phyloP scores from a whole-genome alignment of 2,113 vertebrate species.

The Thryonomys swinderianus region DNA sequence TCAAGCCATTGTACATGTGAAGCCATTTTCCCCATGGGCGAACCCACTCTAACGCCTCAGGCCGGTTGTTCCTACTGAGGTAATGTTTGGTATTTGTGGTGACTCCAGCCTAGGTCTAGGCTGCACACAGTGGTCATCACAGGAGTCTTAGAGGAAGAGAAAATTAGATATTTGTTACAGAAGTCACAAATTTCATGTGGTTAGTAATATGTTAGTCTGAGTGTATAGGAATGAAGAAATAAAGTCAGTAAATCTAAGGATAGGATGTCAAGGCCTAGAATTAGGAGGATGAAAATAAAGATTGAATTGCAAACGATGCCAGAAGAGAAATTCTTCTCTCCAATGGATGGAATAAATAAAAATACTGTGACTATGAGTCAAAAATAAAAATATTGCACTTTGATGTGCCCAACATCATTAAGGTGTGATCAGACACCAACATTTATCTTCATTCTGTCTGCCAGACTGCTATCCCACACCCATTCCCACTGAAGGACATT shows the following conservation, averaged over 20 bases:
- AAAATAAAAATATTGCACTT: neutral
- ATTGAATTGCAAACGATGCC: neutral
- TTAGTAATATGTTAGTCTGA: neutral
- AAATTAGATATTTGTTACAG: neutral
- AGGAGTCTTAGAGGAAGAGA: neutral
- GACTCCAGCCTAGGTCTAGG: neutral
- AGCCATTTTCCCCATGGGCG: neutral
- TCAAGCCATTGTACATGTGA: neutral
- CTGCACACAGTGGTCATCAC: neutral
- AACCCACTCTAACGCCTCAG: neutral
- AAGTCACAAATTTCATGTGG: neutral
- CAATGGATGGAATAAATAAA: neutral
- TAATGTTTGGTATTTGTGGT: neutral
- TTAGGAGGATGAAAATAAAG: neutral
- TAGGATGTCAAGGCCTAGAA: neutral
- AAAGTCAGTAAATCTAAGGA: neutral
- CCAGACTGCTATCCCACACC: neutral
- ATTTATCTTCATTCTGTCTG: conserved; percentile 38
- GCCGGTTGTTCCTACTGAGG: neutral
- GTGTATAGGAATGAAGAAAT: neutral
- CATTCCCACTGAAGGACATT: neutral
- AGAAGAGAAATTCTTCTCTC: neutral
- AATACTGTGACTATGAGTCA: neutral
- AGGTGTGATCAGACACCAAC: neutral
- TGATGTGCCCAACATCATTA: neutral